Conservation (phyloP, 2,888 invertebrate genomes). For the Thereva unica region DNA sequence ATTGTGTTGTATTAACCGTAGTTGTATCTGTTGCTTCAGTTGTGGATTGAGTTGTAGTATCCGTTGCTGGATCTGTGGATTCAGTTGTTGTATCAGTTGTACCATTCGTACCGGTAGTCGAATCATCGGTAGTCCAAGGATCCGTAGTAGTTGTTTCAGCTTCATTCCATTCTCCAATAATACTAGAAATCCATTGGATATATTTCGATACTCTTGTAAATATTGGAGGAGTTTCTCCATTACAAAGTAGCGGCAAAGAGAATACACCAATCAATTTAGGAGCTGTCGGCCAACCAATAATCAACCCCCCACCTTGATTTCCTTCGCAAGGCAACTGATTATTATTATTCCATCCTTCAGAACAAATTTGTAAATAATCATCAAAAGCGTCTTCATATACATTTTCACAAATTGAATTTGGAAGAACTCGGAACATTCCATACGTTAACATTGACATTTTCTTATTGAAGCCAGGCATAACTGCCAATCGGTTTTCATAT, state of each 20-base stretch:
- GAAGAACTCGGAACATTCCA: conserved; percentile 41
- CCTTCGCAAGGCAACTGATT: conserved; percentile 41
- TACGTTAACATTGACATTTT: conserved; percentile 37
- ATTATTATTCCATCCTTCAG: conserved; percentile 38
- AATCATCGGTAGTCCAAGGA: too few relatives aligned
- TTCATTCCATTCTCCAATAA: conserved; percentile 19
- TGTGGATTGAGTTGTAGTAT: too few relatives aligned
- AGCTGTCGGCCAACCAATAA: conserved; percentile 41
- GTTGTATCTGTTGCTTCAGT: too few relatives aligned
- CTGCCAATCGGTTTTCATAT: conserved; percentile 36
- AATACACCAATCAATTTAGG: conserved; percentile 43
- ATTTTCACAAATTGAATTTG: conserved; percentile 28
- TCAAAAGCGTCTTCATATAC: conserved; percentile 29
- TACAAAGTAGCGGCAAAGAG: conserved; percentile 39
- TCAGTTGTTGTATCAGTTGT: too few relatives aligned
- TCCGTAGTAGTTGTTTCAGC: too few relatives aligned
- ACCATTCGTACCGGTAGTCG: too few relatives aligned
- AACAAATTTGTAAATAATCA: conserved; percentile 39
- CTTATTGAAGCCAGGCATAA: conserved; percentile 42
- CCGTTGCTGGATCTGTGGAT: too few relatives aligned
- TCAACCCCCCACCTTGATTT: conserved; percentile 43
- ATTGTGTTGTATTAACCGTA: too few relatives aligned
- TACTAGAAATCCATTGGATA: conserved; percentile 39
- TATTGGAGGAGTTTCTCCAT: conserved; percentile 36
- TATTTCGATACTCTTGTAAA: conserved; percentile 36